A percentile compares a stretch with the other conserved stretches of the same genome.
Conservation (phyloP, 2,888 invertebrate genomes). For the Drosophila neotestacea region DNA sequence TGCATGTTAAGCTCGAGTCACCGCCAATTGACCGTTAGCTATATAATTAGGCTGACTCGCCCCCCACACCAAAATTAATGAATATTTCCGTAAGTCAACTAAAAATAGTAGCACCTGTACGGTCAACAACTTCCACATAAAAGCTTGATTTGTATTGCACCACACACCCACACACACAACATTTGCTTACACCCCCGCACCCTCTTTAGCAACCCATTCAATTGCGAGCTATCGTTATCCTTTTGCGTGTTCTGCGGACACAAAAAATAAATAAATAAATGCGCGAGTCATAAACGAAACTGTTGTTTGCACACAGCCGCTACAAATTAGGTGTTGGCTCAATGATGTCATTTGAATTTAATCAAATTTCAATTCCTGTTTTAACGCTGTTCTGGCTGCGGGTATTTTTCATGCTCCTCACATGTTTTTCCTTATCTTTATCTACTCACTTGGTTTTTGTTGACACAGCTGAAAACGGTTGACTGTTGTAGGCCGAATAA, state of each 20-base stretch:
- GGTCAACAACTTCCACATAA: constrained; percentile 57
- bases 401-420: constrained; percentile 11
- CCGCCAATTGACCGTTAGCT: constrained; percentile 21
- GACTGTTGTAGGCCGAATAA: neutral
- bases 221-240: constrained; percentile 39
- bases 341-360: constrained; percentile 74
- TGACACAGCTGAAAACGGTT: neutral
- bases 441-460: constrained; percentile 4
- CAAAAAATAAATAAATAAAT: constrained; percentile 63
- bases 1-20: constrained; percentile 65
- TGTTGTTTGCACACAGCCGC: constrained; percentile 26
- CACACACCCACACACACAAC: constrained; percentile 12
- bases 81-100: constrained; percentile 52
- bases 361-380: constrained; percentile 42
- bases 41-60: constrained; percentile 58
- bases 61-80: constrained; percentile 35
- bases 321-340: constrained; percentile 51
- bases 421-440: constrained; percentile 7
- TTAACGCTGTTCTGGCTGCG: constrained; percentile 2
- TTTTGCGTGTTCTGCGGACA: constrained; percentile 67
- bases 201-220: constrained; percentile 24
- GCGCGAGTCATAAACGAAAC: constrained; percentile 42
- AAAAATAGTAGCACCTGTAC: constrained; percentile 48
- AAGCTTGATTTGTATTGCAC: constrained; percentile 28
- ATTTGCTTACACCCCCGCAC: neutral